phyloP scores from a whole-genome alignment of 2,113 vertebrate genomes.

The Tachycineta bicolor region DNA sequence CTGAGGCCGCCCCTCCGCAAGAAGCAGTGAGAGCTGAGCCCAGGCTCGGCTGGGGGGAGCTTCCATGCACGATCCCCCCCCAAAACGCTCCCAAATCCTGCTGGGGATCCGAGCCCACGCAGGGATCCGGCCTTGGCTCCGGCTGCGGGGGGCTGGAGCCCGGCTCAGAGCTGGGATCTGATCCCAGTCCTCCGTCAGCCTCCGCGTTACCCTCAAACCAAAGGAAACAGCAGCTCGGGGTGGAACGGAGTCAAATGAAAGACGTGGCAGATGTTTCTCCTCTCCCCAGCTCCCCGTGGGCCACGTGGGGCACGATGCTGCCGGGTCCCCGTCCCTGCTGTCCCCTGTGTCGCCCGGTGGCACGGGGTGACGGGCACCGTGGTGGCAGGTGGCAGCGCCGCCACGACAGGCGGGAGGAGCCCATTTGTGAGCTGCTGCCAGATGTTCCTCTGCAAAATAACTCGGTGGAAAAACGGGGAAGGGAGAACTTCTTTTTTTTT shows the following conservation, averaged over 20 bases:
- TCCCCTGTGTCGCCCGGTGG: background rate
- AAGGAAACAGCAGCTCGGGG: background rate
- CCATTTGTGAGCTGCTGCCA: background rate
- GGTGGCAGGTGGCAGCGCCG: background rate
- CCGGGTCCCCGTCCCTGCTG: accelerated
- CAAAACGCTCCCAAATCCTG: accelerated
- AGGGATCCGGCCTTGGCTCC: background rate
- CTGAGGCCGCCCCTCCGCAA: background rate
- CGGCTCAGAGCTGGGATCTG: background rate
- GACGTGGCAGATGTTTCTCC: conserved; percentile 29
- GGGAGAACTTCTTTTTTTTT: background rate
- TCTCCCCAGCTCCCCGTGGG: background rate
- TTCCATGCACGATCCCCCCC: background rate
- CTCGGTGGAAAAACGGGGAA: conserved; percentile 18
- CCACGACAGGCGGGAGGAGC: background rate
- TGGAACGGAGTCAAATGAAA: background rate
- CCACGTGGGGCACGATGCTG: accelerated
- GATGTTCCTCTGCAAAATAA: conserved; percentile 36
- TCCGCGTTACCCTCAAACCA: background rate
- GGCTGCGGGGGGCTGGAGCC: background rate
- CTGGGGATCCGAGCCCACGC: background rate
- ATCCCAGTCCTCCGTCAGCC: background rate
- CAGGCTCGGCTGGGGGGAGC: background rate
- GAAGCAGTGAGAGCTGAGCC: accelerated
- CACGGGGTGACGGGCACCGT: accelerated